Evolutionary conservation across 1,140 invertebrate species (phyloP).

Genomic region (silkworm (Bombyx mori)): DNA sequence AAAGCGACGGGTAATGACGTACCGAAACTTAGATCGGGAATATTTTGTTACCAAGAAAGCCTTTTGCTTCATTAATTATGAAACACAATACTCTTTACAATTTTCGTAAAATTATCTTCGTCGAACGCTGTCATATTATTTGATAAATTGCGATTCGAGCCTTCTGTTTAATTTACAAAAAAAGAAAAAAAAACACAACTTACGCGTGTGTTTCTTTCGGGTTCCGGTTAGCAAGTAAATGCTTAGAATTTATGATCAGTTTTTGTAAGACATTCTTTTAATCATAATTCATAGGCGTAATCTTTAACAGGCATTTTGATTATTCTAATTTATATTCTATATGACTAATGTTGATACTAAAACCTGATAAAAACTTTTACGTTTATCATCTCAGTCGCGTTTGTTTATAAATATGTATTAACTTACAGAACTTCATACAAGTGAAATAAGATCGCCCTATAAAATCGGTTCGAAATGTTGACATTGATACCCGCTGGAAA

Average conservation of each 20-base stretch:
- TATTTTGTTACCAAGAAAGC: constrained; percentile 67
- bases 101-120: constrained; percentile 59
- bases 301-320: not conserved
- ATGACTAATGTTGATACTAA: too few relatives aligned
- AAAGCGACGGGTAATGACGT: constrained; percentile 68
- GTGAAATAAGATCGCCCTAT: too few relatives aligned
- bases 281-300: not conserved
- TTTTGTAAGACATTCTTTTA: constrained; percentile 1
- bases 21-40: constrained; percentile 65
- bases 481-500: too few relatives aligned
- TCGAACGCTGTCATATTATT: constrained; percentile 60
- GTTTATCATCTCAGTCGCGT: too few relatives aligned
- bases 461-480: too few relatives aligned
- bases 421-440: too few relatives aligned
- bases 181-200: constrained; percentile 14
- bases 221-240: constrained; percentile 6
- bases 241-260: constrained; percentile 6
- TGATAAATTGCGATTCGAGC: constrained; percentile 54
- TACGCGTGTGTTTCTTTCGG: constrained; percentile 24
- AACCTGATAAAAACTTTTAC: too few relatives aligned
- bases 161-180: constrained; percentile 36
- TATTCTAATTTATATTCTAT: too few relatives aligned
- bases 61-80: constrained; percentile 70
- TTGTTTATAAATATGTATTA: too few relatives aligned
- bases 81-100: constrained; percentile 66